Evolutionary conservation across 2,797 vertebrate species (phyloP).

Genomic region (Gobio occitaniae): DNA sequence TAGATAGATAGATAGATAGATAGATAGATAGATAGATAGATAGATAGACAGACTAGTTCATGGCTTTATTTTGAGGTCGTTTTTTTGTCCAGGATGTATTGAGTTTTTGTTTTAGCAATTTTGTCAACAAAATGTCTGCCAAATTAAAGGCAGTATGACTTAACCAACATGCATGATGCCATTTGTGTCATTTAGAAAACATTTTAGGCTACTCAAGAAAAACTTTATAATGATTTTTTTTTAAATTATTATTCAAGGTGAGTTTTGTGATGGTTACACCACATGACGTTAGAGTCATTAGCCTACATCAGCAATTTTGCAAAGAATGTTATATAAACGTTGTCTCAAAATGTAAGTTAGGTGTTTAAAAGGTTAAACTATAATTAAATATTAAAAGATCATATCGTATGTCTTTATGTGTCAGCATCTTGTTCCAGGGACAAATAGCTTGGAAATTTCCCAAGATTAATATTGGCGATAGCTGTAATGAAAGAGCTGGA

Average conservation of each 20-base stretch:
- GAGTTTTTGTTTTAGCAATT: neutral
- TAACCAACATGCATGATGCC: neutral
- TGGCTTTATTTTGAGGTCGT: neutral
- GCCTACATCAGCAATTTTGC: neutral
- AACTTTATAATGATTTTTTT: neutral
- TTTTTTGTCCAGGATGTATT: neutral
- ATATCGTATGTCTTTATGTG: neutral
- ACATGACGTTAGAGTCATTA: neutral
- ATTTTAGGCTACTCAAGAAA: neutral
- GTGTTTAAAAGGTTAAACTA: neutral
- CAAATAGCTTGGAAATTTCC: constrained; percentile 47
- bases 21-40: neutral
- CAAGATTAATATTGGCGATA: constrained; percentile 28
- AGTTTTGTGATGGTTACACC: neutral
- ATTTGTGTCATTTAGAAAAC: neutral
- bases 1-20: neutral
- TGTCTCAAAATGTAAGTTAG: neutral
- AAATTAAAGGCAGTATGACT: too few species aligned
- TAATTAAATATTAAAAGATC: neutral
- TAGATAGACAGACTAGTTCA: neutral
- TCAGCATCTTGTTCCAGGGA: neutral
- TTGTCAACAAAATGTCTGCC: neutral
- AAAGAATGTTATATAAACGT: neutral
- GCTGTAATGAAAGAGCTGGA: constrained; percentile 38
- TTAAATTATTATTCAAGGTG: neutral